Evolutionary conservation across 2,113 vertebrate species (phyloP), one percentile per base, ranked within the genome.

Genomic region (Oncorhynchus nerka): DNA sequence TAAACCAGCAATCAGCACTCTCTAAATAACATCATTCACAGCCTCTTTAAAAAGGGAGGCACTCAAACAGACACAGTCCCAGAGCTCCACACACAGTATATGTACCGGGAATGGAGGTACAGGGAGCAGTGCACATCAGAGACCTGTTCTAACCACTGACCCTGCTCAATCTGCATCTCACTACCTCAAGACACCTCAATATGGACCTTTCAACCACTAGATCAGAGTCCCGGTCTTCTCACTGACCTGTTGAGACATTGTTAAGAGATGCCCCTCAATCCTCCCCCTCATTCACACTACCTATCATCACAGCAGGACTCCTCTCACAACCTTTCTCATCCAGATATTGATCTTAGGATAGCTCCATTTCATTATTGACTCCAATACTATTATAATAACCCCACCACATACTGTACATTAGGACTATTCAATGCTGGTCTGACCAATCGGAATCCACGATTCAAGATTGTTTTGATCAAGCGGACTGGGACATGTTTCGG

Each of bases 1-100:
- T 92, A 92, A 91, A 90, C 86, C 85, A 86, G 89, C 85, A 91
- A 91, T 93, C 89, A 91, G 88, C 75, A 30, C 82, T 72, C 86
- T 85, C 86, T 85, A 92, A 91, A 91, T 90, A 92, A 91, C 86
- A 91, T 90, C 89, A 88, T 90, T 91, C 91, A 91, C 81, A 86
- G 85, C 82, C 85, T 90, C 84, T 88, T 91, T 90, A 89, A 86
- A 86, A 75, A 75, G 51, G 64, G 59, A 65, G 80, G 82, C 76
- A 86, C 80, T 82, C 83, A 84, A 76, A 82, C 39, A 49, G 9
- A 49, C 74, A 22, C n/a, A 68, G 51, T 24, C 64, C 68, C 26
- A 45, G 32, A 59, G 34, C 75, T 61, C 16, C n/a, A 62, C 68
- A 61, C n/a, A 48, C 20, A 45, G 55, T 20, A 57, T 26, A 59